Evolutionary conservation across 2,797 vertebrate genomes (phyloP).

Genomic region (Sylvilagus floridanus): DNA sequence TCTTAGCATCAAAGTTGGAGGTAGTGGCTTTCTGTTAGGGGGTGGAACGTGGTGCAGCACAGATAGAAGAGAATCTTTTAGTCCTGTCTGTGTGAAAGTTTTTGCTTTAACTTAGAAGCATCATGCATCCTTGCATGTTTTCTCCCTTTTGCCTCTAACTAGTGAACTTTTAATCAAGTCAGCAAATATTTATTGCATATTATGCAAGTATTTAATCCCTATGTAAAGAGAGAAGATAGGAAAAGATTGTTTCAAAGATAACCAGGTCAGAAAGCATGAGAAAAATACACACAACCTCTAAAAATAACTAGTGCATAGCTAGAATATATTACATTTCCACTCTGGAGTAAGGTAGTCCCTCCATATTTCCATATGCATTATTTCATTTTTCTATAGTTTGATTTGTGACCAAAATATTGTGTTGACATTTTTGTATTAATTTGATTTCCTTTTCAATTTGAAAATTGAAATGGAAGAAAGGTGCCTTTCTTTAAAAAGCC

Average conservation of each 20-base stretch:
- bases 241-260: slow-evolving; percentile 28
- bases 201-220: not conserved
- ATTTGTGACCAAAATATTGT: slow-evolving; percentile 22
- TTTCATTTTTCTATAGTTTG: slow-evolving; percentile 40
- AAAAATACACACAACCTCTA: not conserved
- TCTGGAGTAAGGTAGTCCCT: not conserved
- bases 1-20: not conserved
- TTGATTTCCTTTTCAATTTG: slow-evolving; percentile 64
- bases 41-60: not conserved
- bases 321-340: not conserved
- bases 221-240: slow-evolving; percentile 5
- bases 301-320: not conserved
- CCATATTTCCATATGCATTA: not conserved
- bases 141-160: slow-evolving; percentile 12
- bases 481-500: not conserved
- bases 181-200: not conserved
- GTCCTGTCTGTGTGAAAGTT: not conserved
- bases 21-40: not conserved
- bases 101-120: not conserved
- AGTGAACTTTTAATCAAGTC: slow-evolving; percentile 55
- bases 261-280: slow-evolving; percentile 31
- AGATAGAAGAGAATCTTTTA: not conserved
- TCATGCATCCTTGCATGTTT: not conserved
- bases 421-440: slow-evolving; percentile 33
- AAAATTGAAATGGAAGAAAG: slow-evolving; percentile 58